Evolutionary conservation across 2,113 vertebrate genomes (phyloP).

Genomic region (Tautogolabrus adspersus): DNA sequence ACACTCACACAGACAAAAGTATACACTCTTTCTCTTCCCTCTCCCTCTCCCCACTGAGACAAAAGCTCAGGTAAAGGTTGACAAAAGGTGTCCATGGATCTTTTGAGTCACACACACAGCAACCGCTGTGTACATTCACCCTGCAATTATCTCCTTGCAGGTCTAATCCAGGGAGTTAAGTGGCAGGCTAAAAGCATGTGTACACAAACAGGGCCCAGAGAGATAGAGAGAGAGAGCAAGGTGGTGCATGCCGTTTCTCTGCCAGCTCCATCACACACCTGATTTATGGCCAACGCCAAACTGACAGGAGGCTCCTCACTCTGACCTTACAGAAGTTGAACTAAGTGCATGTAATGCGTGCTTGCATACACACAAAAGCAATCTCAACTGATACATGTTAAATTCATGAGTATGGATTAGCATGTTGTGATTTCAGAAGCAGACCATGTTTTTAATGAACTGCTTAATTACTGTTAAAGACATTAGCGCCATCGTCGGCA

Average conservation of each 20-base stretch:
- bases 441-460: neutral
- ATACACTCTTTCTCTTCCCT: conserved; percentile 35
- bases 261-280: conserved; percentile 72
- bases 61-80: conserved; percentile 78
- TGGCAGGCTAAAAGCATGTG: conserved; percentile 86
- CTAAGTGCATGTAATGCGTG: neutral
- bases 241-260: conserved; percentile 73
- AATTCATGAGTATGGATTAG: neutral
- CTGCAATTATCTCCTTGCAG: conserved; percentile 82
- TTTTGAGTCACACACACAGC: conserved; percentile 71
- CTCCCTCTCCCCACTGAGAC: conserved; percentile 53
- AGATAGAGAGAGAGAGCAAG: conserved; percentile 58
- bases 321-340: conserved; percentile 55
- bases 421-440: neutral
- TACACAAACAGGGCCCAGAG: conserved; percentile 77
- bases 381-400: neutral
- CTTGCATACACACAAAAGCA: conserved; percentile 21
- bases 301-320: conserved; percentile 66
- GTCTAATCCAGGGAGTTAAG: conserved; percentile 82
- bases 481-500: too few species aligned
- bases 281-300: conserved; percentile 68
- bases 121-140: conserved; percentile 76
- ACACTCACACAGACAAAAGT: conserved; percentile 42
- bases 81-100: conserved; percentile 81
- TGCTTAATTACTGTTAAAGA: too few species aligned